Evolutionary conservation across 2,888 invertebrate genomes (phyloP).

Genomic region (Agrotis ipsilon): DNA sequence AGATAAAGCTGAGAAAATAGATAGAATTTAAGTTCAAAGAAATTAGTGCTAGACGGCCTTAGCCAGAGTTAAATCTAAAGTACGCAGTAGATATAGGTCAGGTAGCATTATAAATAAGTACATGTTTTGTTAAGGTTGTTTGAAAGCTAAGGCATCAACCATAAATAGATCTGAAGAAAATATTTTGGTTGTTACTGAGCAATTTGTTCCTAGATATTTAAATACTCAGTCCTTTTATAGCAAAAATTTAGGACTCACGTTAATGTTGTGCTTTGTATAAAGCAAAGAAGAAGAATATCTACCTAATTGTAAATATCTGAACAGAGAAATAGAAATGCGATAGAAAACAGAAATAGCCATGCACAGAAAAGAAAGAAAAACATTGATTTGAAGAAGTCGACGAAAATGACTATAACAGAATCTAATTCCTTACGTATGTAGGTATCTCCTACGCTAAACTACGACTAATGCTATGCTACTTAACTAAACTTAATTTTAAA

Average conservation of each 20-base stretch:
- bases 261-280: background rate
- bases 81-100: background rate
- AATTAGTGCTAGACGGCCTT: no score
- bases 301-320: background rate
- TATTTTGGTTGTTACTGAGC: no score
- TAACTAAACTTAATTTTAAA: constrained; percentile 58
- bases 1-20: constrained; percentile 12
- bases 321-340: background rate
- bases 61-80: no score
- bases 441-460: constrained; percentile 60
- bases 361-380: background rate
- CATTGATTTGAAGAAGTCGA: background rate
- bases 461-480: constrained; percentile 54
- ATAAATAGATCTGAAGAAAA: no score
- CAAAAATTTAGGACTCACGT: background rate
- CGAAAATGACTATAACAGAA: constrained; percentile 17
- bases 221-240: no score
- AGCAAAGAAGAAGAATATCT: background rate
- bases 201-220: background rate
- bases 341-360: constrained; percentile 1
- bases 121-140: background rate
- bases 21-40: background rate
- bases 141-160: no score
- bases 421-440: constrained; percentile 60
- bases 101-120: background rate